phyloP scores from a whole-genome alignment of 2,113 vertebrate genomes.

The Cranoglanis bouderius region DNA sequence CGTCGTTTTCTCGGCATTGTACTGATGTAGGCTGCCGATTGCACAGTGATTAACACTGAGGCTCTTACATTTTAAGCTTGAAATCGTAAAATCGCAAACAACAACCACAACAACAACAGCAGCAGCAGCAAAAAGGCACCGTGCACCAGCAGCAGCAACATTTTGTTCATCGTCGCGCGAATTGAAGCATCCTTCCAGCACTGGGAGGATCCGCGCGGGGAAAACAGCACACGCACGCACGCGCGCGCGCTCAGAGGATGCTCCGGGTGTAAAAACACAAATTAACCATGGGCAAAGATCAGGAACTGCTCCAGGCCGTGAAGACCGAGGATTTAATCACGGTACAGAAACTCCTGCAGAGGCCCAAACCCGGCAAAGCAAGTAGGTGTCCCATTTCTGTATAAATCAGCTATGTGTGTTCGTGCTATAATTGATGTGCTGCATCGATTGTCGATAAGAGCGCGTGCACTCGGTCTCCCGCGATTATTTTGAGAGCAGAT shows the following conservation, averaged over 20 bases:
- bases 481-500: constrained; percentile 12
- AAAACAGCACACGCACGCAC: constrained; percentile 2
- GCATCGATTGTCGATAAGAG: not conserved
- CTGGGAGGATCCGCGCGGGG: constrained; percentile 31
- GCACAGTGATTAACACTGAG: not conserved
- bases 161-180: not conserved
- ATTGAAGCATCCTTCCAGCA: not conserved
- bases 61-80: not conserved
- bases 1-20: not conserved
- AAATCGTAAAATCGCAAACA: not conserved
- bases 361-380: constrained; percentile 92
- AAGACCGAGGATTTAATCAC: constrained; percentile 94
- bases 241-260: constrained; percentile 68
- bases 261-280: constrained; percentile 68
- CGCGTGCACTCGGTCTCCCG: not conserved
- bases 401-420: constrained; percentile 50
- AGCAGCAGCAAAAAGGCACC: not conserved
- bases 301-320: constrained; percentile 95
- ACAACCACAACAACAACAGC: not conserved
- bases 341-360: constrained; percentile 95
- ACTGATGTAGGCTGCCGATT: not conserved
- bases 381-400: constrained; percentile 76
- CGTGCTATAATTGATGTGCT: constrained; percentile 35
- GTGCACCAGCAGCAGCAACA: not conserved
- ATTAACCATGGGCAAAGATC: constrained; percentile 94